A percentile compares a stretch with the other conserved stretches of the same genome.
Evolutionary conservation across 2,113 vertebrate species (phyloP).

Genomic region (Triplophysa dalaica): DNA sequence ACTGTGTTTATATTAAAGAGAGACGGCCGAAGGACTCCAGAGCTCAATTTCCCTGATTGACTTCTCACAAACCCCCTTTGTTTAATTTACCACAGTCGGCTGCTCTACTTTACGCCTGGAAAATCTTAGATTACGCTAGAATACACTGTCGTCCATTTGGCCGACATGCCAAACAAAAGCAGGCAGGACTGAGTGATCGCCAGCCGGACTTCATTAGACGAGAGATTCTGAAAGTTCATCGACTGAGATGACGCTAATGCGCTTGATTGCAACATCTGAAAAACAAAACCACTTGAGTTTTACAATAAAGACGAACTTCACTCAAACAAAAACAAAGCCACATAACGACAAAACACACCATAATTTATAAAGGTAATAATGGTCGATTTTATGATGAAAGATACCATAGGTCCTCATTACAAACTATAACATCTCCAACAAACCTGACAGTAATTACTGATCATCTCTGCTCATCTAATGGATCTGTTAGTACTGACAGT

Average conservation of each 20-base stretch:
- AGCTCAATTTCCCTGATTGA: slow-evolving; percentile 76
- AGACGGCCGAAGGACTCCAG: slow-evolving; percentile 65
- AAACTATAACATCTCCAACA: slow-evolving; percentile 27
- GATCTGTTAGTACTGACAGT: slow-evolving; percentile 52
- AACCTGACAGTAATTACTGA: slow-evolving; percentile 50
- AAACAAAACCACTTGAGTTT: background rate
- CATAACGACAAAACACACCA: slow-evolving; percentile 17
- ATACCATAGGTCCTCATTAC: slow-evolving; percentile 42
- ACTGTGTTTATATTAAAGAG: slow-evolving; percentile 64
- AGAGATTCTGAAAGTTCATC: background rate
- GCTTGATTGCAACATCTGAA: background rate
- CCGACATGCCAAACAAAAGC: slow-evolving; percentile 10
- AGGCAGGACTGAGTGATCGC: slow-evolving; percentile 5
- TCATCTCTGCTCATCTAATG: slow-evolving; percentile 45
- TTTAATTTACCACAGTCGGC: slow-evolving; percentile 58
- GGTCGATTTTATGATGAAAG: slow-evolving; percentile 34
- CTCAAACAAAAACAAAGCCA: background rate
- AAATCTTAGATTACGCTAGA: slow-evolving; percentile 51
- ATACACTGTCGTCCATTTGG: slow-evolving; percentile 13
- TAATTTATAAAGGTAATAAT: background rate
- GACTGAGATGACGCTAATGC: background rate
- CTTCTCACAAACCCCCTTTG: slow-evolving; percentile 69
- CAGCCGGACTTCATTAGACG: slow-evolving; percentile 4
- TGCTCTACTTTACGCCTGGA: slow-evolving; percentile 47
- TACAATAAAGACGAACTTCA: background rate